phyloP scores from a whole-genome alignment of 2,113 vertebrate genomes.

The Austrofundulus limnaeus region DNA sequence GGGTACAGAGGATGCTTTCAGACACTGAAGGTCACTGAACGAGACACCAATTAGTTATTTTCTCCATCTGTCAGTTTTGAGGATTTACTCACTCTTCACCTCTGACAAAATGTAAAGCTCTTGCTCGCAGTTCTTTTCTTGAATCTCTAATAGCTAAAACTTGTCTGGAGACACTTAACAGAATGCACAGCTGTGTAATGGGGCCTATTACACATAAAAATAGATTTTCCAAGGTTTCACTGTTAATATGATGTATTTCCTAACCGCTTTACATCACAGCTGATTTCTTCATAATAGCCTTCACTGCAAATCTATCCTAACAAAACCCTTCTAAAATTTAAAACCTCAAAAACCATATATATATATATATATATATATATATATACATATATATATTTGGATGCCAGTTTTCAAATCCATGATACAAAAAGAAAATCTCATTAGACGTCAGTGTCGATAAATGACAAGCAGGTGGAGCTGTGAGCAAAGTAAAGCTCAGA shows the following conservation, averaged over 20 bases:
- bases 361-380: too few relatives aligned
- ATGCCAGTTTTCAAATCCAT: background rate
- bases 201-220: background rate
- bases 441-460: constrained; percentile 71
- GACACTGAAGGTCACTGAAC: background rate
- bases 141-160: background rate
- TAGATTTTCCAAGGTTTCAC: background rate
- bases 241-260: background rate
- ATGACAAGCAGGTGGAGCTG: constrained; percentile 85
- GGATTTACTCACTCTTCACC: background rate
- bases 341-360: background rate
- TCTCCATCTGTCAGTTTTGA: constrained; percentile 4
- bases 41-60: constrained; percentile 1
- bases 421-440: constrained; percentile 15
- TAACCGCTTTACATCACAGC: background rate
- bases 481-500: constrained; percentile 80
- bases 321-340: too few relatives aligned
- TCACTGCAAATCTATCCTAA: background rate
- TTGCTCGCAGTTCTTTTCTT: background rate
- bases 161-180: background rate
- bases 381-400: background rate
- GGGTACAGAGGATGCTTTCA: background rate
- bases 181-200: background rate
- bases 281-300: background rate
- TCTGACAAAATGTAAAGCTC: background rate